These are phyloP conservation scores for Pangasius sanitwongsei DNA, from an alignment of 2,797 vertebrate genomes.

Conservation along the genomic window DNA sequence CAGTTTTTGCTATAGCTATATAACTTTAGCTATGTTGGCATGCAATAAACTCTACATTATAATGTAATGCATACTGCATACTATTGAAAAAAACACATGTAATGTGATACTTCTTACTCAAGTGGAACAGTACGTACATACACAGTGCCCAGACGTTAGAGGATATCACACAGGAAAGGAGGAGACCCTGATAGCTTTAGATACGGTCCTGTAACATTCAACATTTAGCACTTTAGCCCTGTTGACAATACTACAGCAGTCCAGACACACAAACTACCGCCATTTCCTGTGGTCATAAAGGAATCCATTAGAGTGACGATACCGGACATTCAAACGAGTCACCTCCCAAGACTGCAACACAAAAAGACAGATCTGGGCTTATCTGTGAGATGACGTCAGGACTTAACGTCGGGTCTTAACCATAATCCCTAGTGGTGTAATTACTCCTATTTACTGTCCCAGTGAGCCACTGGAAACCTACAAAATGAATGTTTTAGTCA, in stretches of 20 bases:
- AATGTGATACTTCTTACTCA: constrained; percentile 19
- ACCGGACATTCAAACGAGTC: constrained; percentile 16
- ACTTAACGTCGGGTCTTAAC: neutral
- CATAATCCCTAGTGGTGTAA: constrained; percentile 29
- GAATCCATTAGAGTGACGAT: constrained; percentile 30
- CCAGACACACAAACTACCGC: constrained; percentile 20
- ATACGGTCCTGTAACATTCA: constrained; percentile 26
- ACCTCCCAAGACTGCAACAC: constrained; percentile 15
- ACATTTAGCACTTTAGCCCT: constrained; percentile 22
- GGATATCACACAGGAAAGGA: constrained; percentile 44
- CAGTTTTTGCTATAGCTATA: neutral
- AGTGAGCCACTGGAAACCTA: constrained; percentile 17
- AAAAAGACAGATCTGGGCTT: constrained; percentile 9
- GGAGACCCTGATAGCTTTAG: constrained; percentile 37
- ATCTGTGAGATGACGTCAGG: constrained; percentile 46
- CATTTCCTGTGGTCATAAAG: constrained; percentile 28
- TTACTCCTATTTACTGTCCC: constrained; percentile 22
- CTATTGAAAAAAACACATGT: neutral
- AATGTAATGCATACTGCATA: neutral
- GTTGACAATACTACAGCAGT: neutral
- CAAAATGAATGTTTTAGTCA: constrained; percentile 17
- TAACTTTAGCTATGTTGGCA: neutral
- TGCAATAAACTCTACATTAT: neutral
- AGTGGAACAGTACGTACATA: constrained; percentile 26
- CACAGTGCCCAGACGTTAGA: neutral